Base-by-base conservation (phyloP, 2,888 invertebrate species). In the Bhutanitis thaidina region DNA sequence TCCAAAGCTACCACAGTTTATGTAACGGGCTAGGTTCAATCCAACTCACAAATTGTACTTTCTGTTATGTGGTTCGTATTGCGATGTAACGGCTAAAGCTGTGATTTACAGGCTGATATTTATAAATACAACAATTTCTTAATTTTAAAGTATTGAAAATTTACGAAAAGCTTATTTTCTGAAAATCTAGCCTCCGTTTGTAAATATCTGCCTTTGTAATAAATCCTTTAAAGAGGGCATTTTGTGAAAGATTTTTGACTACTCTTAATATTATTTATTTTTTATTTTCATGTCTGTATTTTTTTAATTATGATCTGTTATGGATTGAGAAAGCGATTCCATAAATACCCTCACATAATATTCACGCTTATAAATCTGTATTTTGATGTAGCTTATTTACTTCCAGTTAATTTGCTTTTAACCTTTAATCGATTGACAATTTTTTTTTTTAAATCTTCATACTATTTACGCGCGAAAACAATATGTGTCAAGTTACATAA, bases 1-100 rank as follows among this genome's bases (percentile, higher is more conserved):
- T 84, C 71, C 86, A 82, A 83, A 83, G 86, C 86, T 81, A 58
- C 67, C 67, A 66, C 65, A 64, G 62, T 60, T 52, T 30, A 61
- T 52, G 43, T 61, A 64, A 68, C 25, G 43, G 64, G 76, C 74
- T 74, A 74, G 61, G 59, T 56, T n/a, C 55, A 60, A 58, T 51
- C 57, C 62, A 59, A 66, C 61, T 57, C 61, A 65, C 51, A 13
- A 57, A 71, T 68, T 75, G 34, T 47, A 46, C n/a, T 36, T 45
- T 41, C n/a, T 51, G 29, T 46, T 32, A 13, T 45, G 29, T 27
- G 13, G 16, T 35, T 39, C 12, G 34, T 34, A 46, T 41, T 27
- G 27, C 27, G 7, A 27, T 43, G 29, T 45, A 10, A 41, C 16
- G 14, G 51, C 51, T 46, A 40, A 16, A 25, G 27, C 7, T 37